Evolutionary conservation across 2,888 invertebrate genomes (phyloP).

Genomic region (Cyclophora punctaria): DNA sequence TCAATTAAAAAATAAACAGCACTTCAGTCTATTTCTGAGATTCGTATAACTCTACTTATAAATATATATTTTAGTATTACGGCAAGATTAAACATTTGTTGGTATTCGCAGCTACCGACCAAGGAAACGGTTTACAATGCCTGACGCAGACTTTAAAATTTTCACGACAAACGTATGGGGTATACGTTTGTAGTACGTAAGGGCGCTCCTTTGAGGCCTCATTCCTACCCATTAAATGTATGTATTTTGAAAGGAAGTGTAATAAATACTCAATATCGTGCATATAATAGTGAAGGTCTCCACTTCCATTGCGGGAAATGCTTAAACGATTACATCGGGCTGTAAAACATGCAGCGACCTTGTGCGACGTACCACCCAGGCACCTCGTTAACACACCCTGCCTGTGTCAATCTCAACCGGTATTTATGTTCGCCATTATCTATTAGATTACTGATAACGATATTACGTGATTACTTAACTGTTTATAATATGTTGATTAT

Average conservation of each 20-base stretch:
- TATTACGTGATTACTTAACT: too few species aligned
- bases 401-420: conserved; percentile 13
- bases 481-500: neutral
- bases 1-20: too few species aligned
- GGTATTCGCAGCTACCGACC: too few species aligned
- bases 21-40: too few species aligned
- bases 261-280: neutral
- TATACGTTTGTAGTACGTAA: too few species aligned
- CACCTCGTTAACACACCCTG: conserved; percentile 15
- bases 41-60: too few species aligned
- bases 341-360: conserved; percentile 4
- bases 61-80: too few species aligned
- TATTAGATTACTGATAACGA: neutral
- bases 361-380: conserved; percentile 2
- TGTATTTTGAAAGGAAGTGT: neutral
- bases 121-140: too few species aligned
- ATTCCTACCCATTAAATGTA: neutral
- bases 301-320: neutral
- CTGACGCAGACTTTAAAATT: neutral
- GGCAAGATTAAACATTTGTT: too few species aligned
- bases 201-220: too few species aligned
- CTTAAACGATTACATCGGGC: conserved; percentile 2
- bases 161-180: neutral
- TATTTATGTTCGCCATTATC: conserved; percentile 15
- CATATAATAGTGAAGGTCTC: neutral